These are phyloP conservation scores for Drosophila antonietae DNA, from an alignment of 2,888 invertebrate species.

Conservation along the genomic window DNA sequence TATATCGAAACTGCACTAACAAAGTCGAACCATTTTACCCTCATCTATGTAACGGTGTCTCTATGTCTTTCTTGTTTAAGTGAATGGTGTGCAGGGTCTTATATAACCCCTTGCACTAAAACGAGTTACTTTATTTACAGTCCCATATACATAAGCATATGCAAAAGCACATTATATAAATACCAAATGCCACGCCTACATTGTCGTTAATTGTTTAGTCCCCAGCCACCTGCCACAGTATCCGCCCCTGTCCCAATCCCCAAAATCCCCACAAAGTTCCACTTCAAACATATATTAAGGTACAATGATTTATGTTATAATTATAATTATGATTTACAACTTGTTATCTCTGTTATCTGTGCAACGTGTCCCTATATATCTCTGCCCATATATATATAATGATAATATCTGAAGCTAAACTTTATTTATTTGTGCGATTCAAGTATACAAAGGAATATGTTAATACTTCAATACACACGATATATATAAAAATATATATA, in stretches of 20 bases:
- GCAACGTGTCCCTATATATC: background rate
- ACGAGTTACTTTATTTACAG: constrained; percentile 10
- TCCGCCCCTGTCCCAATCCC: background rate
- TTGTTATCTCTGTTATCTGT: constrained; percentile 8
- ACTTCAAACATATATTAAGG: constrained; percentile 38
- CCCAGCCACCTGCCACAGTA: background rate
- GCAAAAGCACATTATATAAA: constrained; percentile 27
- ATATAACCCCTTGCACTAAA: constrained; percentile 30
- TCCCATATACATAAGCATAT: constrained; percentile 9
- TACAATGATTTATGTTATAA: constrained; percentile 43
- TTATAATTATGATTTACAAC: constrained; percentile 11
- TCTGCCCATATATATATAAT: constrained; percentile 3
- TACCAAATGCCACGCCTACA: constrained; percentile 14
- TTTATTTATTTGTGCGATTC: constrained; percentile 27
- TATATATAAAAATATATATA: constrained; percentile 8
- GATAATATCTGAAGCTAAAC: constrained; percentile 24
- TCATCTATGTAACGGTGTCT: constrained; percentile 8
- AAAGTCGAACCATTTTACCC: background rate
- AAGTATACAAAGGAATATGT: constrained; percentile 25
- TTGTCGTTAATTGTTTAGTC: constrained; percentile 40
- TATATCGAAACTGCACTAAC: constrained; percentile 1
- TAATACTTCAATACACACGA: constrained; percentile 6
- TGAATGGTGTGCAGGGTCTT: constrained; percentile 32
- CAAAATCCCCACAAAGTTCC: background rate
- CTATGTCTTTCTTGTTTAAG: constrained; percentile 21